Base-by-base conservation (phyloP, 2,888 invertebrate genomes). In the Agrochola macilenta region DNA sequence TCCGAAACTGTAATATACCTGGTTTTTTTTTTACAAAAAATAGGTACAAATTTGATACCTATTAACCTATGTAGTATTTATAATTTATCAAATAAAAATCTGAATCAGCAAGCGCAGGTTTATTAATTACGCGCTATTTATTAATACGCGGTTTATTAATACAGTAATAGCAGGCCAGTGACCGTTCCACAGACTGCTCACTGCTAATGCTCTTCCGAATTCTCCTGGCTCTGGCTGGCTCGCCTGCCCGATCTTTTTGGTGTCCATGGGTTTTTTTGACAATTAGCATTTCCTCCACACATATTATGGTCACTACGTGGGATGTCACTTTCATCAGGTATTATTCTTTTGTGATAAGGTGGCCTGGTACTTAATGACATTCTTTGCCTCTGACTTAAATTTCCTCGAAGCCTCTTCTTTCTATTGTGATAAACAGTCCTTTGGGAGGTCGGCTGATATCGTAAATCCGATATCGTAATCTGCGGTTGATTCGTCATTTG, bases 291-390 rank as follows among this genome's bases (percentile, higher is more conserved):
- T 54, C 68, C 84, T 7, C 54, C 64, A 39, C 83, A 79, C 54
- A 83, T 35, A 12, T 9, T 1, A n/a, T 54, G 54, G 17, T 66
- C 70, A 11, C 65, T 17, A 43, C 20, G 23, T 9, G n/a, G 2
- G 8, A 52, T 23, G 0, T 1, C 2, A 9, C 72, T 57, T 0
- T 65, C 75, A 0, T 8, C 5, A 12, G 84, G 72, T 26, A 0
- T 39, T 11, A 14, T 7, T 49, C 81, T 72, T 12, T 35, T 26
- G 4, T 60, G 79, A 65, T 72, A 83, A 5, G 83, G 69, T 5
- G 81, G 84, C 17, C 68, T 69, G n/a, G 81, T 81, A n/a, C 81
- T 81, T 5, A 72, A 69, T n/a, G 81, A 70, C 2, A 23, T 12
- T 77, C 43, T 75, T 4, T 30, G 14, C n/a, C 3, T 61, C 5